These are phyloP conservation scores for Drusus annulatus DNA, from an alignment of 1,140 invertebrate genomes.

Conservation along the genomic window DNA sequence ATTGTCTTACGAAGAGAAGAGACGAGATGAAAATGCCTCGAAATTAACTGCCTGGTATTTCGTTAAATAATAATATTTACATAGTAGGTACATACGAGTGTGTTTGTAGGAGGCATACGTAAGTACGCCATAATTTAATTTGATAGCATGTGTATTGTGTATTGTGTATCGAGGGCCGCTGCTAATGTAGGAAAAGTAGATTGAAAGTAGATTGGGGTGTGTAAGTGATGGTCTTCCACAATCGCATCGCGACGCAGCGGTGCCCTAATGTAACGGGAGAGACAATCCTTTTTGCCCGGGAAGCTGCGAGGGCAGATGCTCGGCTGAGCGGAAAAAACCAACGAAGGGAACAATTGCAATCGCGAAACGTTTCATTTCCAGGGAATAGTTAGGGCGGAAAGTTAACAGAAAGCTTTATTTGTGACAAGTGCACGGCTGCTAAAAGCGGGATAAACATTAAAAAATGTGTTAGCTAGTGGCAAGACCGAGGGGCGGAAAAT, in stretches of 20 bases:
- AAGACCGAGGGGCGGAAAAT: neutral
- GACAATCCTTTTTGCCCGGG: constrained; percentile 24
- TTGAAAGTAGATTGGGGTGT: constrained; percentile 13
- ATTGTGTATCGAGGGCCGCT: constrained; percentile 5
- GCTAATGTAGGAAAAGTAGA: neutral
- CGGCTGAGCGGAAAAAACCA: constrained; percentile 32
- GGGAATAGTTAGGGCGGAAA: constrained; percentile 39
- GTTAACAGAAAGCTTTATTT: constrained; percentile 33
- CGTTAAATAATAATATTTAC: too few relatives aligned
- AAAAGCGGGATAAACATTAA: neutral
- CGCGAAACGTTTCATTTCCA: constrained; percentile 42
- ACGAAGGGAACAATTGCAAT: constrained; percentile 44
- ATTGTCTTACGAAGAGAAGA: too few relatives aligned
- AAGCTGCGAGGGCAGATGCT: constrained; percentile 10
- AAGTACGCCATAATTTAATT: neutral
- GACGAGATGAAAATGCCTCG: too few relatives aligned
- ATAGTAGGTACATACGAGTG: too few relatives aligned
- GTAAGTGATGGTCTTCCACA: constrained; percentile 27
- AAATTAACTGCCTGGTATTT: too few relatives aligned
- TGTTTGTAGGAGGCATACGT: too few relatives aligned
- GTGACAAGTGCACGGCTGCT: constrained; percentile 25
- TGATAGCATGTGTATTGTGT: constrained; percentile 16
- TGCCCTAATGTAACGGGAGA: constrained; percentile 52
- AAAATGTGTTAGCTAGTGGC: constrained; percentile 18
- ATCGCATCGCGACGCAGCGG: constrained; percentile 27